A percentile compares a stretch with the other conserved stretches of the same genome.
phyloP scores from a whole-genome alignment of 1,140 invertebrate genomes.

The Drosophila pseudoobscura region DNA sequence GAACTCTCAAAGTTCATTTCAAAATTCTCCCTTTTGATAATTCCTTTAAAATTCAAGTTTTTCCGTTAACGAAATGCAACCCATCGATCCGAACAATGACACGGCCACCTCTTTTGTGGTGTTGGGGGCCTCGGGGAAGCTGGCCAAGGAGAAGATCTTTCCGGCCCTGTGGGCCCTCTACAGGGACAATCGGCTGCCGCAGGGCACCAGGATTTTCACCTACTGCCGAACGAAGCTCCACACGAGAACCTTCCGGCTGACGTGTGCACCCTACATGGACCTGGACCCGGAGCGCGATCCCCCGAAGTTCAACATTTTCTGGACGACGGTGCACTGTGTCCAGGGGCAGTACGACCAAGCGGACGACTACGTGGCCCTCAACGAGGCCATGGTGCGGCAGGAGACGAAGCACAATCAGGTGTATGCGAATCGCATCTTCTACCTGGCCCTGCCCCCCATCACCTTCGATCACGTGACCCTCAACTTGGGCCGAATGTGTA shows the following conservation, averaged over 20 bases:
- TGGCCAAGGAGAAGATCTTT: constrained; percentile 45
- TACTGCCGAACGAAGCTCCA: constrained; percentile 43
- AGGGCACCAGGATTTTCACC: constrained; percentile 48
- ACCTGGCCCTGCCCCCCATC: constrained; percentile 51
- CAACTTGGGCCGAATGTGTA: constrained; percentile 52
- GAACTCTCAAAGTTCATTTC: not conserved
- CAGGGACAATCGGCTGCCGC: constrained; percentile 58
- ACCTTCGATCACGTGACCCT: constrained; percentile 49
- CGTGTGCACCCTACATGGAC: constrained; percentile 50
- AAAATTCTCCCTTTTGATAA: not conserved
- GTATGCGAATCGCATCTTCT: constrained; percentile 60
- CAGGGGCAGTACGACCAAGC: constrained; percentile 50
- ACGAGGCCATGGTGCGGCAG: constrained; percentile 25
- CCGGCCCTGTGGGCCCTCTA: constrained; percentile 61
- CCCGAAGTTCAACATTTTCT: constrained; percentile 64
- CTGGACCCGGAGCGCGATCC: constrained; percentile 43
- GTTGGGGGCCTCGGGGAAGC: constrained; percentile 53
- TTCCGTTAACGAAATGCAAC: constrained; percentile 30
- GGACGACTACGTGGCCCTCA: constrained; percentile 31
- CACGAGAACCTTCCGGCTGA: constrained; percentile 36
- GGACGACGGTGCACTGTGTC: constrained; percentile 50
- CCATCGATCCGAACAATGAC: constrained; percentile 48
- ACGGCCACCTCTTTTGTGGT: constrained; percentile 56
- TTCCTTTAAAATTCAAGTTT: constrained; percentile 21
- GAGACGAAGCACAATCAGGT: constrained; percentile 43